Evolutionary conservation across 2,797 vertebrate genomes (phyloP).

Genomic region (Gallinago solitaria): DNA sequence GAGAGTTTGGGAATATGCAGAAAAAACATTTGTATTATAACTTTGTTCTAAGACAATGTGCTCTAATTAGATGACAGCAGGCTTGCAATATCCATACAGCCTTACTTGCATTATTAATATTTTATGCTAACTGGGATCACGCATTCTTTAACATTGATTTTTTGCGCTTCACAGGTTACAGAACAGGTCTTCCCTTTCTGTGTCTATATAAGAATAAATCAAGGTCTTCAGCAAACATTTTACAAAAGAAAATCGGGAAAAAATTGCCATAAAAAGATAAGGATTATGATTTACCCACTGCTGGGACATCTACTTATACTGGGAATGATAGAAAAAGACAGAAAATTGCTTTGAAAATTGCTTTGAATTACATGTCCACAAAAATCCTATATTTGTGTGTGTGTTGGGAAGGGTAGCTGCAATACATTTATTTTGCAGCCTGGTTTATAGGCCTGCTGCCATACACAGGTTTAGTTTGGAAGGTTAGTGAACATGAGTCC

Average conservation of each 20-base stretch:
- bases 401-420: not conserved
- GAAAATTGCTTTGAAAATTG: conserved; percentile 22
- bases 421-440: not conserved
- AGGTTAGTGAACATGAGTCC: not conserved
- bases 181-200: not conserved
- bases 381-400: not conserved
- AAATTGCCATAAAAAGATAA: not conserved
- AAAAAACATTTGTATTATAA: not conserved
- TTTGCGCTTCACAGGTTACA: not conserved
- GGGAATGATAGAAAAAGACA: not conserved
- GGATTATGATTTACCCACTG: conserved; percentile 9
- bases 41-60: not conserved
- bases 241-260: not conserved
- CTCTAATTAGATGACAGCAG: conserved; percentile 12
- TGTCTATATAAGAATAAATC: not conserved
- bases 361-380: not conserved
- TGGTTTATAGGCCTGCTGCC: not conserved
- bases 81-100: not conserved
- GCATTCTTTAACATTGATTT: conserved; percentile 37
- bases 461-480: not conserved
- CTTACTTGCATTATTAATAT: not conserved
- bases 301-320: not conserved
- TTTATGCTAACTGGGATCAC: conserved; percentile 34
- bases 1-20: not conserved
- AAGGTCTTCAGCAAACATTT: not conserved